Evolutionary conservation across 64 coral and sea anemone genomes (phyloP).

Genomic region (Cladopsammia gracilis): DNA sequence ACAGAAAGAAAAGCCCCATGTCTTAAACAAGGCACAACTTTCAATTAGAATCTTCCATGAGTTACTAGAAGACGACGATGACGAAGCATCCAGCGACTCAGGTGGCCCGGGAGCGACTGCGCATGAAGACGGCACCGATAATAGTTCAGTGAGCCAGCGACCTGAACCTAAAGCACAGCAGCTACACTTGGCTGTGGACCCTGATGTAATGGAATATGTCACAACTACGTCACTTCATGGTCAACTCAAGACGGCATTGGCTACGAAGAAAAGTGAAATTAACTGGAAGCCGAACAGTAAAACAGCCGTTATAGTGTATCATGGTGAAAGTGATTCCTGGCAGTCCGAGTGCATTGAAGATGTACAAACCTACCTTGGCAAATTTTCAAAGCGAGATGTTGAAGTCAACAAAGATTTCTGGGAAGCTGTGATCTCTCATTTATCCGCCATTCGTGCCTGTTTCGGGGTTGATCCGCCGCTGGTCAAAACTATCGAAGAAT

Average conservation of each 20-base stretch:
- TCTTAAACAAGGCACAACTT: background rate
- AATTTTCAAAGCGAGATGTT: constrained; percentile 36
- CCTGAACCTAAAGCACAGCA: constrained; percentile 2
- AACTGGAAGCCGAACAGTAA: constrained; percentile 40
- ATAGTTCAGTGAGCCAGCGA: background rate
- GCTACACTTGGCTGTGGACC: constrained; percentile 54
- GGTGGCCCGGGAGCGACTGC: background rate
- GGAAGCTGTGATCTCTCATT: constrained; percentile 5
- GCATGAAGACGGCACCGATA: too few species aligned
- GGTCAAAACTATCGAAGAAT: background rate
- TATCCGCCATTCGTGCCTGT: background rate
- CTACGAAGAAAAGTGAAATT: constrained; percentile 36
- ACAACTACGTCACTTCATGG: constrained; percentile 11
- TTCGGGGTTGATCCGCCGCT: constrained; percentile 20
- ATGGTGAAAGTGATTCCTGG: constrained; percentile 37
- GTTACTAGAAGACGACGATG: background rate
- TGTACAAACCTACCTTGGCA: constrained; percentile 25
- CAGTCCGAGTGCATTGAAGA: constrained; percentile 36
- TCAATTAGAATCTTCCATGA: constrained; percentile 1
- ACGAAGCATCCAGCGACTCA: background rate
- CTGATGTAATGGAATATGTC: constrained; percentile 66
- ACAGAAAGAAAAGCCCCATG: background rate
- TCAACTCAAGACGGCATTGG: constrained; percentile 28
- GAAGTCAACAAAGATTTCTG: constrained; percentile 11
- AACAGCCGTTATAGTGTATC: constrained; percentile 32